These are phyloP conservation scores for Prosopocoilus inquinatus DNA, from an alignment of 2,888 invertebrate genomes.

Conservation along the genomic window DNA sequence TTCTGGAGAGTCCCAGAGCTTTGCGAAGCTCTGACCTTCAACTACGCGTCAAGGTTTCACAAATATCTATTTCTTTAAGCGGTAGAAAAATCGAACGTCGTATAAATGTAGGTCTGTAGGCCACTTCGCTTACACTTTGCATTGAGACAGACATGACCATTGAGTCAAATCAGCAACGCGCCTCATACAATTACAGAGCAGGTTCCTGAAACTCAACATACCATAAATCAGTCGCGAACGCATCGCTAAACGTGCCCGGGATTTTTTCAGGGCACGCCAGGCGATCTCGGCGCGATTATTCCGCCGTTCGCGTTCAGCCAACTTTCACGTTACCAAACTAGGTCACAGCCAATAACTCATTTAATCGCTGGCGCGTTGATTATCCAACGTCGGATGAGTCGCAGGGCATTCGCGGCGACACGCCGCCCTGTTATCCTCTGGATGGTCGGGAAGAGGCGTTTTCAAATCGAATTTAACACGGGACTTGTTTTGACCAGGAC, in stretches of 20 bases:
- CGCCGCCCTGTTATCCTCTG: too few species aligned
- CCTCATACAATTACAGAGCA: slow-evolving; percentile 56
- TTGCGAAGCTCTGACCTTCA: slow-evolving; percentile 51
- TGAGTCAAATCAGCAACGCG: slow-evolving; percentile 67
- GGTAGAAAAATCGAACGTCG: slow-evolving; percentile 62
- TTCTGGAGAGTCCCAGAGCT: slow-evolving; percentile 49
- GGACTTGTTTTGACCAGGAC: slow-evolving; percentile 15
- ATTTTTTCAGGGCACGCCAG: background rate
- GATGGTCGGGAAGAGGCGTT: background rate
- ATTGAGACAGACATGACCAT: slow-evolving; percentile 72
- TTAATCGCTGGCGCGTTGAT: slow-evolving; percentile 36
- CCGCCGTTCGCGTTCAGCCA: slow-evolving; percentile 24
- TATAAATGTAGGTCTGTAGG: slow-evolving; percentile 85
- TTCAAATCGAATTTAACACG: slow-evolving; percentile 12
- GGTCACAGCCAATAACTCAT: slow-evolving; percentile 43
- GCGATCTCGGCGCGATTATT: slow-evolving; percentile 7
- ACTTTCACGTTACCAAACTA: slow-evolving; percentile 44
- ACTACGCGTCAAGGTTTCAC: slow-evolving; percentile 52
- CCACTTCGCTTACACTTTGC: slow-evolving; percentile 84
- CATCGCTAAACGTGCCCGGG: slow-evolving; percentile 5
- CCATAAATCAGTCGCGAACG: background rate
- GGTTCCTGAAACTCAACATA: slow-evolving; percentile 44
- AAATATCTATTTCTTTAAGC: slow-evolving; percentile 53
- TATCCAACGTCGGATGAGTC: slow-evolving; percentile 32
- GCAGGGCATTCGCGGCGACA: background rate